A percentile compares a stretch with the other conserved stretches of the same genome.
These are phyloP conservation scores for Chrosomus eos DNA, from an alignment of 2,797 vertebrate genomes.

Conservation along the genomic window DNA sequence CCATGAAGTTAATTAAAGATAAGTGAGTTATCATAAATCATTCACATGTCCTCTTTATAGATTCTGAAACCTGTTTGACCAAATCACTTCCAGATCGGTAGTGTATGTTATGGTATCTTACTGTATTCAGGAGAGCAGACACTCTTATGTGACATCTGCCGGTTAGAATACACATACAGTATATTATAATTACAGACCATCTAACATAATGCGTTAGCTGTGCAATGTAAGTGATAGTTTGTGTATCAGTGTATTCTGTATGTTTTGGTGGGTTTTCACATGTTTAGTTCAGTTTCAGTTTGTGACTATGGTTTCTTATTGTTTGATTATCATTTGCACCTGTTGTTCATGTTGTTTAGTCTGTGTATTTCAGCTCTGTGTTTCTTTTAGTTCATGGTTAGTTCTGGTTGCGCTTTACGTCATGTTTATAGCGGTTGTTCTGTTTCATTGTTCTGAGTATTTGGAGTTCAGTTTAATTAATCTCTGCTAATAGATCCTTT, in stretches of 20 bases:
- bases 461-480: not conserved
- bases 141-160: not conserved
- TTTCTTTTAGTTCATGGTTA: not conserved
- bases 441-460: not conserved
- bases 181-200: not conserved
- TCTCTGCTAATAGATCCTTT: not conserved
- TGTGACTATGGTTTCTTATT: not conserved
- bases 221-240: not conserved
- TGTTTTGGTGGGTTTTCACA: not conserved
- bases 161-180: not conserved
- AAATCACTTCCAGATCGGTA: not conserved
- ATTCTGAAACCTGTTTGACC: not conserved
- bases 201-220: not conserved
- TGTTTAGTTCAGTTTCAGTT: not conserved
- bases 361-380: not conserved
- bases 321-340: not conserved
- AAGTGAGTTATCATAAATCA: slow-evolving; percentile 9
- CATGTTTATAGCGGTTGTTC: not conserved
- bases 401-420: not conserved
- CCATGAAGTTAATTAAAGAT: not conserved
- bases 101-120: not conserved
- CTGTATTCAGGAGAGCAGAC: not conserved
- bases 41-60: not conserved
- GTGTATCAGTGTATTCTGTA: not conserved
- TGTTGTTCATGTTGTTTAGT: not conserved